These are phyloP conservation scores for Pomatorhinus ruficollis DNA, from an alignment of 2,113 vertebrate species.

Conservation along the genomic window DNA sequence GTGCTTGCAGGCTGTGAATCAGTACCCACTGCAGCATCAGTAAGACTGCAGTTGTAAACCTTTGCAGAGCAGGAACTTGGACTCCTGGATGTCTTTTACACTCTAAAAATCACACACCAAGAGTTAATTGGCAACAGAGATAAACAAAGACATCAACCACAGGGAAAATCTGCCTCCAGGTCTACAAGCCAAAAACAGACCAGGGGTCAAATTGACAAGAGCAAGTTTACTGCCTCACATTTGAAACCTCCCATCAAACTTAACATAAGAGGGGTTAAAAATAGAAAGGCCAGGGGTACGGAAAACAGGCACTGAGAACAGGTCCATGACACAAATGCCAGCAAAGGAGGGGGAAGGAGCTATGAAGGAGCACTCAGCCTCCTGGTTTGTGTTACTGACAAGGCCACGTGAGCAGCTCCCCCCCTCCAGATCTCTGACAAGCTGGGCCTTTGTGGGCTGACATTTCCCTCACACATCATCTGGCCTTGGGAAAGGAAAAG, in stretches of 20 bases:
- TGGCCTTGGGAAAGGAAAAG: slow-evolving; percentile 5
- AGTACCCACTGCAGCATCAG: not conserved
- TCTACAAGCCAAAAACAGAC: not conserved
- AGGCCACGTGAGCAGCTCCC: not conserved
- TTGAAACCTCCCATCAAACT: not conserved
- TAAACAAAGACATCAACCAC: not conserved
- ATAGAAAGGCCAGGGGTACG: not conserved
- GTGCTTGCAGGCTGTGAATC: not conserved
- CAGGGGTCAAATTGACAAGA: not conserved
- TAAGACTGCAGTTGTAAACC: not conserved
- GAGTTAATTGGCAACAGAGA: not conserved
- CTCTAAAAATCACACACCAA: not conserved
- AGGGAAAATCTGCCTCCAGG: not conserved
- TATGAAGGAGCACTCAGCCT: not conserved
- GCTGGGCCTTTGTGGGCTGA: slow-evolving; percentile 20
- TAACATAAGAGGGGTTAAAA: not conserved
- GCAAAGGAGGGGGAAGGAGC: not conserved
- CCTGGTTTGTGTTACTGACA: not conserved
- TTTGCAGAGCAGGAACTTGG: not conserved
- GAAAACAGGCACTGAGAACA: not conserved
- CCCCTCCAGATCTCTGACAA: not conserved
- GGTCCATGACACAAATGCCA: not conserved
- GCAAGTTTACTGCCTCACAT: not conserved
- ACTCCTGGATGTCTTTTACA: not conserved
- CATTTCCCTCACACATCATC: slow-evolving; percentile 22